Percentiles rank a stretch among this genome's conserved stretches.
Evolutionary conservation across 2,797 vertebrate genomes (phyloP).

Genomic region (Balearica regulorum): DNA sequence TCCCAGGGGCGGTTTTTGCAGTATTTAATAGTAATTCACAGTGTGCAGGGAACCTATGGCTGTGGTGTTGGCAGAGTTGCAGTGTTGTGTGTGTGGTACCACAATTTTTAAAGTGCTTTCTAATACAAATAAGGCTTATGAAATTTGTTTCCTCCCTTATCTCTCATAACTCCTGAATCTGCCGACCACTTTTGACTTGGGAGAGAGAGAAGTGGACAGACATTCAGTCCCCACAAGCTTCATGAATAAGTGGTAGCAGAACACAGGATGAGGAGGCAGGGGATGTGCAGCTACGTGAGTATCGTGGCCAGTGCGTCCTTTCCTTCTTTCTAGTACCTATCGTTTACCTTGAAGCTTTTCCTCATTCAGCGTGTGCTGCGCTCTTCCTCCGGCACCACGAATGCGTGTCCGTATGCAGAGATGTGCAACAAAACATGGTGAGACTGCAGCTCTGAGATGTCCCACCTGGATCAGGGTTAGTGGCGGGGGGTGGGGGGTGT

Average conservation of each 20-base stretch:
- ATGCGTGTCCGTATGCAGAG: rapidly evolving
- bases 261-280: not conserved
- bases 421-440: rapidly evolving
- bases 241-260: not conserved
- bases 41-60: not conserved
- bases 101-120: not conserved
- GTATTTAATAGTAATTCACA: not conserved
- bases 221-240: not conserved
- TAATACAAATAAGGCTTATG: not conserved
- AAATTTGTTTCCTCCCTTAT: not conserved
- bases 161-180: too few species aligned
- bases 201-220: not conserved
- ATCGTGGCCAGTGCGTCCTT: rapidly evolving
- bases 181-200: not conserved
- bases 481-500: too few species aligned
- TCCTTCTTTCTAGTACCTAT: not conserved
- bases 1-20: not conserved
- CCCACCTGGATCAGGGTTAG: not conserved
- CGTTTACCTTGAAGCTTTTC: not conserved
- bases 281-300: too few species aligned
- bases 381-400: not conserved
- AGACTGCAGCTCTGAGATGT: not conserved
- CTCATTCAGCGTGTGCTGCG: not conserved
- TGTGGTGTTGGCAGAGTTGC: not conserved
- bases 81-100: not conserved